Base-by-base conservation (phyloP, 2,888 invertebrate species). In the Tipula confusa region DNA sequence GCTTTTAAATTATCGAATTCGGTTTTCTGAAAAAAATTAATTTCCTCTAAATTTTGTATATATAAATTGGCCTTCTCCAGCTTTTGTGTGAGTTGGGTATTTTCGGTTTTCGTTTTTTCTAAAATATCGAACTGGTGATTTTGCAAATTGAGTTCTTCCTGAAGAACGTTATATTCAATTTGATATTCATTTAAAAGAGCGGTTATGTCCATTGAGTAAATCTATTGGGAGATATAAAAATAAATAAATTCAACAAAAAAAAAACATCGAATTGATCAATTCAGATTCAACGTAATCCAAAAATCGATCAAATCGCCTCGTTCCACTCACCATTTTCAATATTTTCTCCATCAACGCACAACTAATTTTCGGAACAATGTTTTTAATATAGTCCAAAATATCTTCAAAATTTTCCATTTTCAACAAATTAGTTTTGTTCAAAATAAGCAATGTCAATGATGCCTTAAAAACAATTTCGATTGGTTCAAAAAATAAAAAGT, bases 161-260 rank as follows among this genome's bases (percentile, higher is more conserved):
- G 94, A 2, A 98, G 91, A 0, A 98, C 98, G 85, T 96, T 95
- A 88, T 98, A 98, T 87, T 98, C 98, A 0, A 98, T 97, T 85
- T 96, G 95, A 88, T 98, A 98, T 86, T 98, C 97, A 84, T 94
- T 93, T 29, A 98, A 90, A 87, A 97, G 95, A 83, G 94, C 94
- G 5, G 92, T 91, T 83, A 97, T 93, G 86, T 97, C 96, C 85
- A 94, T 90, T 0, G 92, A 91, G 85, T 93, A 93, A 0, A 95
- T 93, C 87, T 88, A 64, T 0, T 84, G 81, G 18, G 11, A n/a
- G n/a, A n/a, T n/a, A n/a, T n/a, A n/a, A n/a, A n/a, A n/a, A n/a
- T n/a, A n/a, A n/a, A n/a, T n/a, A n/a, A n/a, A n/a, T n/a, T n/a
- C n/a, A 7, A 83, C 36, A 11, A 83, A 31, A 29, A 29, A 29